Base-by-base conservation (phyloP, 1,140 invertebrate genomes). In the Pogonognathellus flavescens region DNA sequence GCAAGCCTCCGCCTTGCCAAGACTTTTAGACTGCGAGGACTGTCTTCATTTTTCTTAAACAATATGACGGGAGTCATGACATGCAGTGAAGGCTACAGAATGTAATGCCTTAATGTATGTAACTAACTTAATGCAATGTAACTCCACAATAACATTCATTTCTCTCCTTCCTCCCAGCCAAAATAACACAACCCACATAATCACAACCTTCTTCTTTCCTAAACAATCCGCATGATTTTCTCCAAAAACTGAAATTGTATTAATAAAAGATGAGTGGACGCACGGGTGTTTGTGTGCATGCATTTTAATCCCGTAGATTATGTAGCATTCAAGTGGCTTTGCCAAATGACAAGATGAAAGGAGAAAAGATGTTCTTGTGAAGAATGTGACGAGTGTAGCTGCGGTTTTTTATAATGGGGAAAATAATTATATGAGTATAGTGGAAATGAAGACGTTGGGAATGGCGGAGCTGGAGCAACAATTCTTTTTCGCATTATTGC, bases 1-100 rank as follows among this genome's bases (percentile, higher is more conserved):
- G 70, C 70, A 5, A 3, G 2, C n/a, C 53, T 57, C 41, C 31
- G 25, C n/a, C 31, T 76, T 49, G 70, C 22, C 70, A 76, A 76
- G 70, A 76, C 70, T 76, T 76, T 18, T 76, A 31, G 41, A 50
- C 70, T 18, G 18, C 70, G 49, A 76, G 70, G 31, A 76, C 41
- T 76, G 70, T 76, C 70, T 76, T 76, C 70, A 76, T 76, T 76
- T 76, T 76, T 76, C 70, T 76, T 76, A 76, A 76, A 76, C 70
- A 76, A 76, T 76, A 76, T 76, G 31, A 76, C 70, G 70, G 41
- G 70, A 76, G 70, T 76, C 62, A 66, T 66, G 62, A 25, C 62
- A 66, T 41, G 31, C 31, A 3, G 6, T 25, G 25, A 25, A 66
- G 62, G 62, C 62, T 66, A 66, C 62, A 66, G 70, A 31, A 49